These are phyloP conservation scores for Rhimphoctona megacephalus DNA, from an alignment of 2,888 invertebrate species.

Conservation along the genomic window DNA sequence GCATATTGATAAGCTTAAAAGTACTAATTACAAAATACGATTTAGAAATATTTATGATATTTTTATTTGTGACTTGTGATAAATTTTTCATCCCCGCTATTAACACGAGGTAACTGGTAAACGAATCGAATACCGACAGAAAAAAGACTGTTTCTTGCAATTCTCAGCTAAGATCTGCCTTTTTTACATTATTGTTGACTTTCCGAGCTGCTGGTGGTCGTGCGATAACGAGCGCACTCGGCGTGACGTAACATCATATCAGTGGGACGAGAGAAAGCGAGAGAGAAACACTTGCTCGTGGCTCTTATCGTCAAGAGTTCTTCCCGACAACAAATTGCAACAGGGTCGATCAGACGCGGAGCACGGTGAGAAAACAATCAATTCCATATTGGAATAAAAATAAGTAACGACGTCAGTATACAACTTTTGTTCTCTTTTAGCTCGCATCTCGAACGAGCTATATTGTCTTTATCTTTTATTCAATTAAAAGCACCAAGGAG, in stretches of 20 bases:
- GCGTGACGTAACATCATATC: conserved; percentile 43
- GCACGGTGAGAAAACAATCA: conserved; percentile 20
- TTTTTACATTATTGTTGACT: conserved; percentile 50
- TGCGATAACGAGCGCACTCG: conserved; percentile 47
- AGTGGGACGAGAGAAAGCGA: background rate
- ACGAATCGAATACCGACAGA: background rate
- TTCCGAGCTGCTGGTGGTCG: conserved; percentile 64
- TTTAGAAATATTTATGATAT: background rate
- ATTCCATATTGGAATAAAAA: conserved; percentile 15
- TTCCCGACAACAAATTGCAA: conserved; percentile 61
- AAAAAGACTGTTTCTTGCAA: background rate
- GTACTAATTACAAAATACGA: background rate
- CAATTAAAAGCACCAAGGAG: background rate
- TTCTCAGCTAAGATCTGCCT: background rate
- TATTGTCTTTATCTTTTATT: background rate
- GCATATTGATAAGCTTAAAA: background rate
- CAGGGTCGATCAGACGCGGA: conserved; percentile 16
- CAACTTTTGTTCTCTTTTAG: conserved; percentile 2
- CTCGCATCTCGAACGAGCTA: background rate
- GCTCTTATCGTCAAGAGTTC: conserved; percentile 32
- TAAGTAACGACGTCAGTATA: background rate
- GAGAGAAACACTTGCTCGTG: conserved; percentile 34
- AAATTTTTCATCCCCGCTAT: background rate
- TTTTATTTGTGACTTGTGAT: background rate
- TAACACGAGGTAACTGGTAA: conserved; percentile 2